Percentiles rank a stretch among this genome's conserved stretches.
Conservation (phyloP, 2,113 vertebrate species). For the Rallus limicola region DNA sequence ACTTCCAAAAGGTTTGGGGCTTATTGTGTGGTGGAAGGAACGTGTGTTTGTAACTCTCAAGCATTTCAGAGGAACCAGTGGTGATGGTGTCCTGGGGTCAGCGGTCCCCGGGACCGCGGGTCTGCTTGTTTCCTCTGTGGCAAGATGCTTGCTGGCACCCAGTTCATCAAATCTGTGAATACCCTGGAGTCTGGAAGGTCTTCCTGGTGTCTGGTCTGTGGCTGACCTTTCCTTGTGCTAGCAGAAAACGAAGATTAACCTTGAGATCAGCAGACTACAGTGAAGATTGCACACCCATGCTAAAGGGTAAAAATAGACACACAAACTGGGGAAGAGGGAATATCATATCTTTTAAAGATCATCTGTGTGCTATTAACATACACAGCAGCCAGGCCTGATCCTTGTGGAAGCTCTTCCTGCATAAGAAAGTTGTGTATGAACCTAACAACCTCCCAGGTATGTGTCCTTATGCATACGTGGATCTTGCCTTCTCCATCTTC, state of each 20-base stretch:
- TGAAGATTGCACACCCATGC: not conserved
- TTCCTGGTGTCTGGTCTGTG: not conserved
- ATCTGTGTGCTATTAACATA: not conserved
- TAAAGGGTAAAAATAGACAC: not conserved
- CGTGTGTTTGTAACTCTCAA: not conserved
- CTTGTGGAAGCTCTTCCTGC: not conserved
- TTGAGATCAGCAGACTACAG: not conserved
- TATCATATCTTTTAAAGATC: not conserved
- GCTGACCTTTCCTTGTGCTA: not conserved
- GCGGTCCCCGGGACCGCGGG: rapidly evolving
- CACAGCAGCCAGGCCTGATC: not conserved
- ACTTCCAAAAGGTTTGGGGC: not conserved
- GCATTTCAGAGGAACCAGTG: rapidly evolving
- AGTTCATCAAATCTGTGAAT: not conserved
- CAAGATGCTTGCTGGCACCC: not conserved
- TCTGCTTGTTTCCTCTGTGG: not conserved
- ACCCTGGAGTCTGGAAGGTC: not conserved
- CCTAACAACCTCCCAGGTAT: not conserved
- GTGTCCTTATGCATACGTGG: not conserved
- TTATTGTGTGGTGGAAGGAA: not conserved
- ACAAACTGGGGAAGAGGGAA: not conserved
- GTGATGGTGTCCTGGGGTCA: not conserved
- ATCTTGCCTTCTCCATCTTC: not conserved
- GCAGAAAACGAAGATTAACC: not conserved
- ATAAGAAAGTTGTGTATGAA: not conserved